Conservation (phyloP, 2,888 invertebrate species). For the Hydrotaea cyrtoneurina region DNA sequence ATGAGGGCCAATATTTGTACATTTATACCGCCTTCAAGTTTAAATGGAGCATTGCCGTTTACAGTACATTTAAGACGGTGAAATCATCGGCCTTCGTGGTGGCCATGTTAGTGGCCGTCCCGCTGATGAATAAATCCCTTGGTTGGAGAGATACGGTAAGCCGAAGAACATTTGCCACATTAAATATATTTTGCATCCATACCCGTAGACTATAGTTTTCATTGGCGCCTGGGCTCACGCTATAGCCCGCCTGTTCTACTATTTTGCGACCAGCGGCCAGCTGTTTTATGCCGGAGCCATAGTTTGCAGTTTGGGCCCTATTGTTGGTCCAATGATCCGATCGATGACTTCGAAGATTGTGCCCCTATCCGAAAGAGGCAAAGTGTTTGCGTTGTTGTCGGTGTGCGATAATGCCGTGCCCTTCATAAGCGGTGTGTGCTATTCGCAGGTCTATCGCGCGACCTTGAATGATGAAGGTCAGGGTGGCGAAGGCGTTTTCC, state of each 20-base stretch:
- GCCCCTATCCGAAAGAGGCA: constrained; percentile 87
- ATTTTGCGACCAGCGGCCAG: constrained; percentile 82
- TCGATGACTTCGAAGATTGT: constrained; percentile 91
- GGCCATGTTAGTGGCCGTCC: constrained; percentile 87
- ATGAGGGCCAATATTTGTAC: constrained; percentile 89
- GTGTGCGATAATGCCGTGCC: constrained; percentile 91
- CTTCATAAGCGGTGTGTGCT: constrained; percentile 87
- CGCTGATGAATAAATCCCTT: constrained; percentile 86
- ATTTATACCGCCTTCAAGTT: constrained; percentile 88
- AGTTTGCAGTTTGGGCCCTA: constrained; percentile 88
- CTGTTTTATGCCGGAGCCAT: constrained; percentile 88
- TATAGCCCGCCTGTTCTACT: constrained; percentile 86
- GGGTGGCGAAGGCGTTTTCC: constrained; percentile 85
- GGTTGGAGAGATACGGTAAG: constrained; percentile 86
- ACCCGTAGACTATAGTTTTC: constrained; percentile 84
- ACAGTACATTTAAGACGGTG: constrained; percentile 88
- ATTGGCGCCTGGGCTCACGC: constrained; percentile 87
- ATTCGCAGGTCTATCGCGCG: constrained; percentile 86
- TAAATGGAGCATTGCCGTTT: constrained; percentile 86
- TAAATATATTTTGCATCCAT: too few relatives aligned
- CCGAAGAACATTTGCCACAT: too few relatives aligned
- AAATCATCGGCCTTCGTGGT: constrained; percentile 87
- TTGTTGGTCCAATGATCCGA: constrained; percentile 89
- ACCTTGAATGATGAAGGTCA: constrained; percentile 83
- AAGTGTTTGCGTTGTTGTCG: constrained; percentile 88